These are phyloP conservation scores for Zapornia atra DNA, from an alignment of 2,113 vertebrate genomes.

Conservation along the genomic window DNA sequence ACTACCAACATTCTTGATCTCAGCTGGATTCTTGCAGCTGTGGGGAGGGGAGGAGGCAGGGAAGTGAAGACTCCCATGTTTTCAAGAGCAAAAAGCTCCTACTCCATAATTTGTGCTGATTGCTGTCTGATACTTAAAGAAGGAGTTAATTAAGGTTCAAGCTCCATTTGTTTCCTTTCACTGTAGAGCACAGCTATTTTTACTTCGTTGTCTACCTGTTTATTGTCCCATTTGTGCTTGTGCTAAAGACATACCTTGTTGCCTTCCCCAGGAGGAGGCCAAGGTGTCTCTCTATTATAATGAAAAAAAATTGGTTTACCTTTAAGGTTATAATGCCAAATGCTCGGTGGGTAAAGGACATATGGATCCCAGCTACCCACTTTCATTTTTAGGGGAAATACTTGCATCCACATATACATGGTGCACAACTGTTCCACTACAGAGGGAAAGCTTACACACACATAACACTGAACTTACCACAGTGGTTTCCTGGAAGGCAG, in stretches of 20 bases:
- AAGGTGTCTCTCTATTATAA: neutral
- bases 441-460: neutral
- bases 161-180: neutral
- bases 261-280: neutral
- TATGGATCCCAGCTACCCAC: neutral
- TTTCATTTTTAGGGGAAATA: neutral
- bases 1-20: neutral
- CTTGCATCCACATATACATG: neutral
- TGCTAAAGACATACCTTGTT: neutral
- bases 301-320: neutral
- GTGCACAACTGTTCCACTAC: rapidly evolving
- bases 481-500: neutral
- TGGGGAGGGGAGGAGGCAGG: neutral
- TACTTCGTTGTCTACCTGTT: neutral
- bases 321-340: neutral
- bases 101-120: slow-evolving; percentile 54
- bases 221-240: neutral
- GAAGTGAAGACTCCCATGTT: neutral
- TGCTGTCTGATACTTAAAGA: slow-evolving; percentile 54
- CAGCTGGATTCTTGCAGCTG: slow-evolving; percentile 57
- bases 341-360: neutral
- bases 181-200: slow-evolving; percentile 1
- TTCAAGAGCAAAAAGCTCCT: slow-evolving; percentile 22
- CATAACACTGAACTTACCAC: neutral
- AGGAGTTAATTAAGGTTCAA: slow-evolving; percentile 57